phyloP scores from a whole-genome alignment of 2,113 vertebrate species.

The Oncorhynchus masou region DNA sequence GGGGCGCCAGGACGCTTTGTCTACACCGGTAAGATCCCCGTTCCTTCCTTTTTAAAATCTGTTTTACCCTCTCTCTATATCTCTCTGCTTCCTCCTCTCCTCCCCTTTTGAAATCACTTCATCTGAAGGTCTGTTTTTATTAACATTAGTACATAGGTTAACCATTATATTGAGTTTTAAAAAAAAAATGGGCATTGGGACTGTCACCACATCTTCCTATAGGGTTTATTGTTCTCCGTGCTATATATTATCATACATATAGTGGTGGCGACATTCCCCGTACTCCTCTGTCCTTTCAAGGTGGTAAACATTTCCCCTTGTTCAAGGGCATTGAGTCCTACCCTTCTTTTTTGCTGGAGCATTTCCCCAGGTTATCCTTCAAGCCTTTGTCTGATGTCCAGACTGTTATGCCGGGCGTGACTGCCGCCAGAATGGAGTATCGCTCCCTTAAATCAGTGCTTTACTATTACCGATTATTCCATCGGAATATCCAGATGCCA shows the following conservation, averaged over 20 bases:
- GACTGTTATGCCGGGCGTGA: neutral
- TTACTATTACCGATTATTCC: slow-evolving; percentile 52
- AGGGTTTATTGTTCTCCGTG: too few relatives aligned
- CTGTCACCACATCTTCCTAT: too few relatives aligned
- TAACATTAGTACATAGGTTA: too few relatives aligned
- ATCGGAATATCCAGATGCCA: slow-evolving; percentile 72
- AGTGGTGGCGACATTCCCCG: neutral
- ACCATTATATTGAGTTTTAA: too few relatives aligned
- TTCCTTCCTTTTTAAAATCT: neutral
- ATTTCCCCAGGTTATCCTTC: slow-evolving; percentile 22
- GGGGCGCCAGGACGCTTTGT: slow-evolving; percentile 84
- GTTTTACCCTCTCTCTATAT: neutral
- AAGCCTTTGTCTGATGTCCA: slow-evolving; percentile 31
- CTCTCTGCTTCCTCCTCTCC: neutral
- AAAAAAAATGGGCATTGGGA: too few relatives aligned
- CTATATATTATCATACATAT: too few relatives aligned
- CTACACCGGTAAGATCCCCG: slow-evolving; percentile 50
- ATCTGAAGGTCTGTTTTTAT: too few relatives aligned
- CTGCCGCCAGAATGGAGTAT: slow-evolving; percentile 35
- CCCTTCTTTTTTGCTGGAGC: neutral
- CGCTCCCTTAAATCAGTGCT: slow-evolving; percentile 52
- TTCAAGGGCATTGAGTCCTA: neutral
- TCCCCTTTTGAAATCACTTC: neutral
- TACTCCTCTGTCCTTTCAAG: neutral
- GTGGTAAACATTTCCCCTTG: slow-evolving; percentile 25